These are phyloP conservation scores for Podocnemis expansa DNA, from an alignment of 2,113 vertebrate species.

Conservation along the genomic window DNA sequence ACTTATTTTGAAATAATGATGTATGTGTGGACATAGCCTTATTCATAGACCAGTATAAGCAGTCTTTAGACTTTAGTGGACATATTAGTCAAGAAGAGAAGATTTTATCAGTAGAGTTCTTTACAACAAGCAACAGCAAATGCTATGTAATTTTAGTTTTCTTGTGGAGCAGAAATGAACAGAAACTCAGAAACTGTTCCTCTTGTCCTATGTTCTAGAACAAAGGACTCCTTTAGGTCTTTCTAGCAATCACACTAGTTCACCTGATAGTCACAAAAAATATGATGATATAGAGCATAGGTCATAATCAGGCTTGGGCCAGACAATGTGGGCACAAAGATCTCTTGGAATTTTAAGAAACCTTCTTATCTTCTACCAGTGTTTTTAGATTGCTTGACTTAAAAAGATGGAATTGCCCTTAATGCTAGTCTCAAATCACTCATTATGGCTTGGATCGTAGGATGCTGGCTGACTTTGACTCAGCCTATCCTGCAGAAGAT, in stretches of 20 bases:
- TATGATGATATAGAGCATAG: conserved; percentile 30
- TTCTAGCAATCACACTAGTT: conserved; percentile 25
- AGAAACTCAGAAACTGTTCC: conserved; percentile 46
- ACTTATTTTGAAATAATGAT: no score
- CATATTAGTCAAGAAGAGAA: conserved; percentile 25
- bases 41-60: background rate
- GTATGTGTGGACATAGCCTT: no score
- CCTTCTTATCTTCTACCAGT: conserved; percentile 19
- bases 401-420: background rate
- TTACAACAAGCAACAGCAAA: conserved; percentile 53
- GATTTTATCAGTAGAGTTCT: conserved; percentile 27
- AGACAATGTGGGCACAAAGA: conserved; percentile 26
- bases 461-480: conserved; percentile 2
- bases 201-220: conserved; percentile 53
- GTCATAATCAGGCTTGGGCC: conserved; percentile 38
- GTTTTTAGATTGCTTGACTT: background rate
- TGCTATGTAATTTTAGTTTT: conserved; percentile 52
- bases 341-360: conserved; percentile 28
- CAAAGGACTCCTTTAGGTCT: background rate
- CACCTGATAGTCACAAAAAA: conserved; percentile 61
- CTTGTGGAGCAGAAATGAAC: conserved; percentile 51
- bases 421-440: conserved; percentile 5
- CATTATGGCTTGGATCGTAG: conserved; percentile 7
- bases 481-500: conserved; percentile 6
- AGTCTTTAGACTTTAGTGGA: background rate